Base-by-base conservation (phyloP, 2,888 invertebrate genomes). In the Leptopilina syphax region DNA sequence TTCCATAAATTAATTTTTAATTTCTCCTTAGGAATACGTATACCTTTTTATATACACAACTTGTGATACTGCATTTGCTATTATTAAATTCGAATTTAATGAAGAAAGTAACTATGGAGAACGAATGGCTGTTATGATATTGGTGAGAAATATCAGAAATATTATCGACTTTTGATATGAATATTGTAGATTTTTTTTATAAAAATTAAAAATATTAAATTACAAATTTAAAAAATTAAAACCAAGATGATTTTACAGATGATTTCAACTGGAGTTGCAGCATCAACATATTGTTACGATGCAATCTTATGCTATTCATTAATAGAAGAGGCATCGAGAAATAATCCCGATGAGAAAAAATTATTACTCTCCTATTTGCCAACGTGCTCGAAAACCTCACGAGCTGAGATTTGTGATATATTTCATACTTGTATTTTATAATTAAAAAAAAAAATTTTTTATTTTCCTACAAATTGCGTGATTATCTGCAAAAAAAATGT, bases 401-500 rank as follows among this genome's bases (percentile, higher is more conserved):
- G 50, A 12, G 50, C 68, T 27, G 68, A 68, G 13, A 47, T 68
- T 10, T 68, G 68, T 68, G 68, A 68, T 68, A 50, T 68, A 50
- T 68, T 68, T 68, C 50, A 68, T 7, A 68, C 68, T 50, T 68
- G 68, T 27, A 68, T 68, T 13, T 68, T 68, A 50, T 81, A 95
- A 50, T 18, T 18, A 18, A 18, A 41, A 41, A 41, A 41, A 41
- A 41, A 41, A 47, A 47, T 47, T 18, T 18, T 47, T 18, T 18
- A 18, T 18, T 18, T 18, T 18, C 18, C 18, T 18, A 47, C 6
- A 47, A 47, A 9, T 7, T 18, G 18, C 18, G 18, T 18, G 18
- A 92, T 44, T 95, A 90, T 12, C 93, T 93, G 84, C 94, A 94
- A 63, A 96, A 94, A 13, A 96, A 94, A 76, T 94, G 95, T 90